Evolutionary conservation across 2,797 vertebrate genomes (phyloP).

Genomic region (Salarias fasciatus): DNA sequence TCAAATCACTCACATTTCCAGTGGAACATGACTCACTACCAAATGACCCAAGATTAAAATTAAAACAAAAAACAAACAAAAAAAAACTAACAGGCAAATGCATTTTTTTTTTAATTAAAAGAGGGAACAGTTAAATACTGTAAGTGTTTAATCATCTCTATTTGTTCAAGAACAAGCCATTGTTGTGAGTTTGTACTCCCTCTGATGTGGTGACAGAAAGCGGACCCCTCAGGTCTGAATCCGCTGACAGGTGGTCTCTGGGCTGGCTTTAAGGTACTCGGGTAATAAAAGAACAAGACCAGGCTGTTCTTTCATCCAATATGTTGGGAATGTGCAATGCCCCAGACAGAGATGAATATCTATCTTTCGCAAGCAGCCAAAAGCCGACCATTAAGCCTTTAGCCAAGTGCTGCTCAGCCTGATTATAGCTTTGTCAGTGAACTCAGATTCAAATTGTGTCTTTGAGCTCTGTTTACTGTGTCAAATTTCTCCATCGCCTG

Average conservation of each 20-base stretch:
- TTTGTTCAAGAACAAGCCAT: too few species aligned
- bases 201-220: not conserved
- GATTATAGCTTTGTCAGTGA: constrained; percentile 1
- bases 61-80: not conserved
- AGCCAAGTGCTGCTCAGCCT: not conserved
- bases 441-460: constrained; percentile 1
- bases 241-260: not conserved
- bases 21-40: too few species aligned
- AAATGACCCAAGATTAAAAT: too few species aligned
- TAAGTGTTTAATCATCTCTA: too few species aligned
- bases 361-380: not conserved
- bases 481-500: constrained; percentile 13
- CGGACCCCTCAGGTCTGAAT: not conserved
- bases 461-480: constrained; percentile 2
- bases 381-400: not conserved
- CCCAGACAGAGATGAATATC: not conserved
- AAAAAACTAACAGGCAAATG: not conserved
- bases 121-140: too few species aligned
- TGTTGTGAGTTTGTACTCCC: not conserved
- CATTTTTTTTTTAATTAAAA: too few species aligned
- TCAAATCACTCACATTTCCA: too few species aligned
- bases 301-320: not conserved
- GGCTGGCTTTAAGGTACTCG: not conserved
- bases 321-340: not conserved
- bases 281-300: not conserved